Percentiles rank a stretch among this genome's conserved stretches.
Evolutionary conservation across 2,888 invertebrate species (phyloP).

Genomic region (Drosophila nr. medialis): DNA sequence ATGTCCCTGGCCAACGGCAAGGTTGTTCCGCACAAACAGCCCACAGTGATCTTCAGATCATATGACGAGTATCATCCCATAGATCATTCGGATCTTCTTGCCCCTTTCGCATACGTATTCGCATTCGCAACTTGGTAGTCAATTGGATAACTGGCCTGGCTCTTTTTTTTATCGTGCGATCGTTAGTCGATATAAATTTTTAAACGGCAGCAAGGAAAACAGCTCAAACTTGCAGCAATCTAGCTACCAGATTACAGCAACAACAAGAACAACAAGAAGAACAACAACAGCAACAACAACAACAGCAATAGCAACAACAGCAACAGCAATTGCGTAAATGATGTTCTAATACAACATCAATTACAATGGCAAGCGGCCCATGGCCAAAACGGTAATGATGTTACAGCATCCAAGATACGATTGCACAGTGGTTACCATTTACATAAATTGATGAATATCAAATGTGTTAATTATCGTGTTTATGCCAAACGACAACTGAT

Average conservation of each 20-base stretch:
- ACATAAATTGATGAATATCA: not conserved
- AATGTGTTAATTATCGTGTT: not conserved
- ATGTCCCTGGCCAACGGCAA: slow-evolving; percentile 62
- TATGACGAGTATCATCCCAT: slow-evolving; percentile 34
- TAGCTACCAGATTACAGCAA: slow-evolving; percentile 49
- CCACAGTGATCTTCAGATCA: slow-evolving; percentile 25
- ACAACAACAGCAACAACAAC: slow-evolving; percentile 17
- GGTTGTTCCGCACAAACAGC: slow-evolving; percentile 41
- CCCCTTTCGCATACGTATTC: slow-evolving; percentile 13
- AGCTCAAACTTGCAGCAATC: slow-evolving; percentile 42
- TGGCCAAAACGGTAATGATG: slow-evolving; percentile 71
- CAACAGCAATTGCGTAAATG: slow-evolving; percentile 77
- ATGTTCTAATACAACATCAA: slow-evolving; percentile 80
- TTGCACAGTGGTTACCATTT: slow-evolving; percentile 36
- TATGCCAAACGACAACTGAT: too few species aligned
- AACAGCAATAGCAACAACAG: slow-evolving; percentile 24
- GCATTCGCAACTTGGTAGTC: slow-evolving; percentile 26
- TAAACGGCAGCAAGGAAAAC: slow-evolving; percentile 49
- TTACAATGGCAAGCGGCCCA: slow-evolving; percentile 77
- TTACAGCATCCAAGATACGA: slow-evolving; percentile 64
- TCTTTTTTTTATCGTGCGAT: slow-evolving; percentile 35
- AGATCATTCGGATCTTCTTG: slow-evolving; percentile 32
- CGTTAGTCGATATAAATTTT: slow-evolving; percentile 56
- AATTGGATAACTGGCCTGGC: slow-evolving; percentile 54
- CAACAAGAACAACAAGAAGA: slow-evolving; percentile 23